Base-by-base conservation (phyloP, 2,888 invertebrate genomes). In the Leptothorax acervorum region DNA sequence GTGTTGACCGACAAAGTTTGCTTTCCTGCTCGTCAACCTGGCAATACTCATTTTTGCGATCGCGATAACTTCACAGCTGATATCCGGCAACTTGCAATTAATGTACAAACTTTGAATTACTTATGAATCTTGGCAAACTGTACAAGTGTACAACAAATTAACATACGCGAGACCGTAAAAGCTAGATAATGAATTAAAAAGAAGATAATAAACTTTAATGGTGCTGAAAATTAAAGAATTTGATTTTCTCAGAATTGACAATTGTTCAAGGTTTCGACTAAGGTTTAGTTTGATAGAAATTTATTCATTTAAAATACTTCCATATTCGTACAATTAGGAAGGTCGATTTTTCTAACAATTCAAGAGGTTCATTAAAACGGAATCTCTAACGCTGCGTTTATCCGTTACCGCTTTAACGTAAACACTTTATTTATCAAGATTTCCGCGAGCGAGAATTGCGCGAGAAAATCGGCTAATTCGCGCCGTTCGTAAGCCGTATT, bases 371-470 rank as follows among this genome's bases (percentile, higher is more conserved):
- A 42, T 73, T 60, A 73, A 45, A 45, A 60, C 48, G 45, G n/a
- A 75, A 75, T 48, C 31, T 71, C n/a, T 68, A 28, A 15, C 5
- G 15, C n/a, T 15, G 45, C 62, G 31, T 62, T 42, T 63, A 23
- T 23, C 18, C 68, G 18, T 68, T 68, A 55, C 28, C 5, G 39
- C 18, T 42, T 73, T 18, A 73, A 60, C 57, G 12, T 57, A 73
- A 73, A 73, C 28, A 73, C 57, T 28, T 42, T 42, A 42, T 75
- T 65, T 63, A 75, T 75, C 75, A 60, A 82, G 73, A 82, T 82
- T 63, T n/a, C 53, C 57, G 35, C 57, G 63, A 68, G 51, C 39
- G 35, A n/a, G 51, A 51, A 48, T 28, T 42, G 45, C 55, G 76
- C 48, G 48, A 66, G 45, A 65, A 76, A 57, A 79, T 71, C 53